Base-by-base conservation (phyloP, 1,140 invertebrate genomes). In the Gonioctena quinquepunctata region DNA sequence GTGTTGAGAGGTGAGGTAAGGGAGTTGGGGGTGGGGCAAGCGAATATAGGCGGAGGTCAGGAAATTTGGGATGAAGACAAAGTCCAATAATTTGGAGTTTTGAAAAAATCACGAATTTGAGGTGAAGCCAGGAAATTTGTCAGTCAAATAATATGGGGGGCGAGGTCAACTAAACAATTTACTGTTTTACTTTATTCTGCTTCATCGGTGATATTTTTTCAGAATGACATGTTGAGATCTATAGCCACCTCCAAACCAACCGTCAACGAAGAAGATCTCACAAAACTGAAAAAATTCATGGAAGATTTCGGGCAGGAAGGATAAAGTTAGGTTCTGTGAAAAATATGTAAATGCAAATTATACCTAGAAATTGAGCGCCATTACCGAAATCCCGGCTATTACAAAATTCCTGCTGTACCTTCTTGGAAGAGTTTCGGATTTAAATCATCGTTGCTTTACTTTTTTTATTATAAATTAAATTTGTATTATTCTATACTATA, bases 221-320 rank as follows among this genome's bases (percentile, higher is more conserved):
- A 96, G 96, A 93, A 89, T 85, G 97, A 99, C 84, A 97, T 99
- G 94, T 77, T 96, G 54, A 90, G 92, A 82, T 98, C 97, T 0
- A 83, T 99, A 73, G 89, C 91, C 2, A 96, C 93, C 62, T 96
- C 95, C 28, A 99, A 99, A 86, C 97, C 98, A 11, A 99, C 98
- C 16, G 96, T 99, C 0, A 99, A 99, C 84, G 93, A 97, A 72
- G 92, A 96, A 52, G 98, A 99, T 84, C 89, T 99, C 87, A 88
- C 89, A 23, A 99, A 98, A 84, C 85, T 99, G 77, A 90, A 94
- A 77, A 95, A 98, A 82, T 99, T 99, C 84, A 98, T 94, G 83
- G 91, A 96, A 83, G 97, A 99, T 86, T 99, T 99, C 86, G 98
- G 98, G 22, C 96, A 99, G 86, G 98, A 99, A 86, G 98, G 97